Percentiles rank a stretch among this genome's conserved stretches.
Evolutionary conservation across 2,797 vertebrate genomes (phyloP).

Genomic region (Channallabes apus): DNA sequence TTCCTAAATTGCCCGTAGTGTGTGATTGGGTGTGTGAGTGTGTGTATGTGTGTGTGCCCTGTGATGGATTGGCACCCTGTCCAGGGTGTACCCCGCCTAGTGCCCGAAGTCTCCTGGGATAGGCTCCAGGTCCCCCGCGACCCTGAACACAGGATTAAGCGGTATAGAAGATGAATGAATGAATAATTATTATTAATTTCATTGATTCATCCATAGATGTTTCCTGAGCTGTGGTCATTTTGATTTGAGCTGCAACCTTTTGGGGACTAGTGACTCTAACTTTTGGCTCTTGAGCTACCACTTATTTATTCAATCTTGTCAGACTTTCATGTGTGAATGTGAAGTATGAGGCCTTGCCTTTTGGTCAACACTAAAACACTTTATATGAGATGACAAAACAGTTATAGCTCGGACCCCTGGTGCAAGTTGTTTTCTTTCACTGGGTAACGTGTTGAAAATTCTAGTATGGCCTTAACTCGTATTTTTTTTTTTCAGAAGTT

Average conservation of each 20-base stretch:
- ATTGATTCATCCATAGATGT: not conserved
- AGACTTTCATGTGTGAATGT: not conserved
- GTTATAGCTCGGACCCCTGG: not conserved
- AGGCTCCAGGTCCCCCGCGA: too few relatives aligned
- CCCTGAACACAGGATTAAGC: too few relatives aligned
- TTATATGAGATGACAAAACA: not conserved
- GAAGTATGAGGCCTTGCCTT: not conserved
- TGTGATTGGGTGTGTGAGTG: too few relatives aligned
- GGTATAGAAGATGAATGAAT: too few relatives aligned
- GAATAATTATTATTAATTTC: too few relatives aligned
- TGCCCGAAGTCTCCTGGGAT: too few relatives aligned
- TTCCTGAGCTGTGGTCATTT: not conserved
- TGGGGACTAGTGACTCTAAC: not conserved
- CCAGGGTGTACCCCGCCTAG: too few relatives aligned
- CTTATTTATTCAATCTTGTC: not conserved
- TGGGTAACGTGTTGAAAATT: not conserved
- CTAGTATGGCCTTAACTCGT: not conserved
- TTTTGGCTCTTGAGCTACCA: too few relatives aligned
- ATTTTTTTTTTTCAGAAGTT: too few relatives aligned
- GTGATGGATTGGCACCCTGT: too few relatives aligned
- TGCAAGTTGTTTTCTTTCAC: not conserved
- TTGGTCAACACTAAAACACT: not conserved
- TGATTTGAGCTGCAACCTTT: not conserved
- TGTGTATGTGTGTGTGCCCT: too few relatives aligned
- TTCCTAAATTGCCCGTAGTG: too few relatives aligned